Evolutionary conservation across 1,140 invertebrate species (phyloP), one percentile per base, ranked within the genome.

Genomic region (Acromyrmex echinatior): DNA sequence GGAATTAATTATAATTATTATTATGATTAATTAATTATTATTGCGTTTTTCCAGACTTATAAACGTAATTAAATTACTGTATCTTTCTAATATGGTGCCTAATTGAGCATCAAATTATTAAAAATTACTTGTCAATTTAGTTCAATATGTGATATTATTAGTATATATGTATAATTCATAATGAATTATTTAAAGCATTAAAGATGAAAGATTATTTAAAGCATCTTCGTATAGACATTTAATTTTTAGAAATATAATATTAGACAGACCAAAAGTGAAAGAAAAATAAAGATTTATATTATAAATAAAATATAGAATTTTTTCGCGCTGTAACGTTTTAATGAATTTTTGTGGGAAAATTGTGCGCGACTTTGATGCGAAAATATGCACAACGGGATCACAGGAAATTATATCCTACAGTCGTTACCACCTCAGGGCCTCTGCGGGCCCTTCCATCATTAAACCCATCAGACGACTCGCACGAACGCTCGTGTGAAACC

Each of bases 401-500:
- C 80, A 84, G 80, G 39, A 84, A 84, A 84, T 84, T 84, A 62
- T 76, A 76, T 84, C 49, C 56, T 62, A 51, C 28, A 62, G 80
- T 74, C 80, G 56, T 82, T 74, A 5, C 28, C 68, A 51, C 70
- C 56, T 84, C 56, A 51, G 28, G 28, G 60, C 25, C 66, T 62
- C 51, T 9, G 49, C 45, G 21, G 25, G 56, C 63, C 53, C 21
- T 60, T 68, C 51, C 65, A 81, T 80, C 62, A 70, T 86, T 86
- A 86, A 86, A 81, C 35, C 65, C 62, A 60, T 86, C 78, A 86
- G 56, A 86, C 39, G 85, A 81, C 25, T 86, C 51, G 39, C 77
- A 81, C 80, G 70, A 84, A 84, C 70, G 80, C 80, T 76, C 56
- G 70, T 70, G 80, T 84, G 70, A 84, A 84, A 58, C 70, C 80